Evolutionary conservation across 2,113 vertebrate species (phyloP).

Genomic region (Centropus bengalensis): DNA sequence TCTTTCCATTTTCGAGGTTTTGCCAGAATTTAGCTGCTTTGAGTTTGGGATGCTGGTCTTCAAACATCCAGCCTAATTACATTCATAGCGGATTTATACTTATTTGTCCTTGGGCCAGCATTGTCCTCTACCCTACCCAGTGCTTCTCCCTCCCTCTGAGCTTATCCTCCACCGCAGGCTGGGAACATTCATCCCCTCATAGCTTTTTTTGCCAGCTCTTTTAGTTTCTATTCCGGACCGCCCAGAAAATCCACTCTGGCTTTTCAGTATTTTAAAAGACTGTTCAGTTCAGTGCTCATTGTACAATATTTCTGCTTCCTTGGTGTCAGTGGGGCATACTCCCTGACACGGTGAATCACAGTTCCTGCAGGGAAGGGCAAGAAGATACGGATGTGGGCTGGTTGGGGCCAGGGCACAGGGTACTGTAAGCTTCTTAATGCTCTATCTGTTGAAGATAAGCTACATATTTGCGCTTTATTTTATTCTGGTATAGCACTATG

Average conservation of each 20-base stretch:
- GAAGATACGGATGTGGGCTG: rapidly evolving
- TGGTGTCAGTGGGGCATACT: background rate
- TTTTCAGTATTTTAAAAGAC: background rate
- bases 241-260: background rate
- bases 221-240: background rate
- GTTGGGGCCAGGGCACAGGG: background rate
- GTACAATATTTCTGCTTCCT: background rate
- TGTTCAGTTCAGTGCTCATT: background rate
- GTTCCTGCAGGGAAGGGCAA: background rate
- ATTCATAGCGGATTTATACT: background rate
- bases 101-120: slow-evolving; percentile 26
- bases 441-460: background rate
- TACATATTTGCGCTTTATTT: background rate
- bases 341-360: background rate
- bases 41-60: background rate
- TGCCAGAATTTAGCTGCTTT: background rate
- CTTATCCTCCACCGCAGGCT: background rate
- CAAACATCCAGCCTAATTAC: background rate
- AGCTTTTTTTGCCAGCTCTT: background rate
- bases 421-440: background rate
- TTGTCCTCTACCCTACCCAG: background rate
- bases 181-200: background rate
- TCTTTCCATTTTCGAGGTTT: background rate
- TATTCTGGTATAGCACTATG: background rate
- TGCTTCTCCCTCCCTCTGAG: background rate